Percentiles rank a stretch among this genome's conserved stretches.
These are phyloP conservation scores for Tichodroma muraria DNA, from an alignment of 2,113 vertebrate species.

Conservation along the genomic window DNA sequence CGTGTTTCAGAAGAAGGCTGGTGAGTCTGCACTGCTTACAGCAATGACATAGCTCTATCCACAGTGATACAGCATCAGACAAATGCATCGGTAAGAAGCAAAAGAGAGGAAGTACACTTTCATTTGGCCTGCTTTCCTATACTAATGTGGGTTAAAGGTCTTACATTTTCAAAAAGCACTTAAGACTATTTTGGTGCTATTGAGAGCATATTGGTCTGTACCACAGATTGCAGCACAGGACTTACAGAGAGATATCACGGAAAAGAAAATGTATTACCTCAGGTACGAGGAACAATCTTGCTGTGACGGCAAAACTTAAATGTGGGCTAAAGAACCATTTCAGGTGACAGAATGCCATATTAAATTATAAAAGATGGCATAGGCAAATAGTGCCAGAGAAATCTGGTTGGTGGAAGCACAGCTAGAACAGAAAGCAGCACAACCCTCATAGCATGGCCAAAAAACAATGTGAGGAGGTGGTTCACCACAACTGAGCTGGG, in stretches of 20 bases:
- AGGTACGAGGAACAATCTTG: neutral
- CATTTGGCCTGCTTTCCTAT: neutral
- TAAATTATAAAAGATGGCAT: neutral
- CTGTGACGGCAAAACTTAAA: neutral
- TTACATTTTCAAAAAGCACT: neutral
- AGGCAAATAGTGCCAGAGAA: neutral
- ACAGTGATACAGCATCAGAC: neutral
- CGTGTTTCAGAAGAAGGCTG: neutral
- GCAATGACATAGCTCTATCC: neutral
- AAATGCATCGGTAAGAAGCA: neutral
- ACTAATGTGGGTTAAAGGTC: neutral
- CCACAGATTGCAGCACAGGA: neutral
- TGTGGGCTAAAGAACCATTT: neutral
- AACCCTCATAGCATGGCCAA: neutral
- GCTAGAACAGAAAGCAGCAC: fast-evolving
- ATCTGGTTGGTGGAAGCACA: neutral
- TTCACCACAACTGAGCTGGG: neutral
- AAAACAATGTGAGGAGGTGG: neutral
- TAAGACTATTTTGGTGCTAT: neutral
- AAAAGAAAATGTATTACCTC: neutral
- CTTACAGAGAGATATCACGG: neutral
- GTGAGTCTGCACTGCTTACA: neutral
- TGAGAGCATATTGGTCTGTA: neutral
- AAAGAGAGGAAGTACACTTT: neutral
- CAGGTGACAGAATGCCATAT: neutral